Base-by-base conservation (phyloP, 2,888 invertebrate species). In the Cryptocephalus moraei region DNA sequence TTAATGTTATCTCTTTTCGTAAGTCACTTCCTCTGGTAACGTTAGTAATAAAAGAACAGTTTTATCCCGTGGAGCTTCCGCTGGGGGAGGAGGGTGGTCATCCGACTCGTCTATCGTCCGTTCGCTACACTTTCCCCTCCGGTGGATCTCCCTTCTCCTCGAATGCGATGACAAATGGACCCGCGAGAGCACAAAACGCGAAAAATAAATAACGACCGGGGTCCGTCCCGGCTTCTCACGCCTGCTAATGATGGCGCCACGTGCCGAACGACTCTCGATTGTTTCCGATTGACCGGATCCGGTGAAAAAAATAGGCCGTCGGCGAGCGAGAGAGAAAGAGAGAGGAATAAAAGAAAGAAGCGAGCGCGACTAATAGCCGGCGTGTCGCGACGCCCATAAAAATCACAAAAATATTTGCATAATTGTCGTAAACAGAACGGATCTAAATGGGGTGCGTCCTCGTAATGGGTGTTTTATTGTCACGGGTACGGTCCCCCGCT, bases 161-260 rank as follows among this genome's bases (percentile, higher is more conserved):
- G n/a, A n/a, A 22, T 22, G 22, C 22, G 22, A 22, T 22, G 22
- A 22, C 22, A 22, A 22, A 22, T 22, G 22, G 22, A 22, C 22
- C n/a, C 12, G 11, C 31, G 40, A 6, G 9, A 2, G 4, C 13
- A 22, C 40, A 31, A 40, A 40, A 22, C 31, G 22, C 22, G 40
- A 31, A 40, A 40, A 40, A 43, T 43, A 44, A 44, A 45, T 45
- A 45, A 45, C 40, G 22, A 31, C 13, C 40, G 10, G 22, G 10
- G 40, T 22, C 22, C 40, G 11, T 31, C 33, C 33, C 42, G 32
- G 11, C 63, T 67, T 66, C 68, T 68, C 69, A 68, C 69, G 69
- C 69, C 69, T 65, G 65, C 58, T 69, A 69, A 68, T 68, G 69
- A 69, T 64, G 62, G 61, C 61, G 67, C 62, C 69, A 68, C 69